Evolutionary conservation across 1,140 invertebrate species (phyloP).

Genomic region (Thaumatotibia leucotreta): DNA sequence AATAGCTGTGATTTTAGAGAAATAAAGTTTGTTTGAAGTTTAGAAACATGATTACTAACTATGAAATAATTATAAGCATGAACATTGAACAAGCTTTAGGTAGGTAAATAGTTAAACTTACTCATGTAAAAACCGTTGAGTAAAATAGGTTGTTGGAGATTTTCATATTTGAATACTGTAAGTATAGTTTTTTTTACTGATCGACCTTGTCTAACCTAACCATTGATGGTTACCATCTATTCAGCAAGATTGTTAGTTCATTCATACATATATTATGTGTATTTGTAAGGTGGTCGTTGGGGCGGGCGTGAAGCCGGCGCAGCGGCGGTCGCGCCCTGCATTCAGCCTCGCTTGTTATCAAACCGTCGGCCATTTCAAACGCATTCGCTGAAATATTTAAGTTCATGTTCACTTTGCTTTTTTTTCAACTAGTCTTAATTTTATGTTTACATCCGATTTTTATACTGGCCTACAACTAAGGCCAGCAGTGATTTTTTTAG

Average conservation of each 20-base stretch:
- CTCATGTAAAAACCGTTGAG: no score
- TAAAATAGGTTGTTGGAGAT: no score
- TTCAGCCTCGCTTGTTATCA: constrained; percentile 57
- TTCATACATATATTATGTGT: not conserved
- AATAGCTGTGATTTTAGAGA: no score
- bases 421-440: not conserved
- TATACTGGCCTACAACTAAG: no score
- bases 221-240: not conserved
- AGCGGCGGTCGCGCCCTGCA: constrained; percentile 54
- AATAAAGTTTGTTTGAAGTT: no score
- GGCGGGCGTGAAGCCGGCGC: constrained; percentile 33
- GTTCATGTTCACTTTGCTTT: constrained; percentile 14
- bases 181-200: not conserved
- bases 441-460: no score
- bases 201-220: not conserved
- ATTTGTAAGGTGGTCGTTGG: not conserved
- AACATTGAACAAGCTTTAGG: no score
- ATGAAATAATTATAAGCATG: no score
- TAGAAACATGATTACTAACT: no score
- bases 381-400: constrained; percentile 34
- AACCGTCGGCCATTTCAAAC: constrained; percentile 56
- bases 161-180: not conserved
- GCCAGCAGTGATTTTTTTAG: no score
- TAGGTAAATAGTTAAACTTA: no score
- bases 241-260: not conserved